phyloP scores from a whole-genome alignment of 2,113 vertebrate species.

The Proterorhinus semilunaris region DNA sequence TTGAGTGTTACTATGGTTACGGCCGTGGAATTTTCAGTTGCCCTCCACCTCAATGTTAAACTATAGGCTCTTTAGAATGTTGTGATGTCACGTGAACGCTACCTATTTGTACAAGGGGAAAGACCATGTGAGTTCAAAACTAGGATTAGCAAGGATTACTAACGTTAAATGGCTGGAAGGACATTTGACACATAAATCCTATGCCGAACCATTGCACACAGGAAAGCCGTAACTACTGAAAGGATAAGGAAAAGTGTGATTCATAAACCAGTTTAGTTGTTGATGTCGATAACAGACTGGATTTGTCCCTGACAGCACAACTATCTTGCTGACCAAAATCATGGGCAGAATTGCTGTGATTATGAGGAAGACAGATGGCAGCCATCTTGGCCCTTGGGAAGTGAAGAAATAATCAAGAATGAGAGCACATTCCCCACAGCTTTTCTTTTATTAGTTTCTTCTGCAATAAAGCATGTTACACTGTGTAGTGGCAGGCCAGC shows the following conservation, averaged over 20 bases:
- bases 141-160: no score
- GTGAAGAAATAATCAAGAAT: constrained; percentile 50
- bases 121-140: background rate
- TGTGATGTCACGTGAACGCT: no score
- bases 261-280: background rate
- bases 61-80: no score
- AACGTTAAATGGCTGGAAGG: no score
- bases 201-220: no score
- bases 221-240: background rate
- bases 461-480: constrained; percentile 59
- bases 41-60: no score
- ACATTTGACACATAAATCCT: no score
- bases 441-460: constrained; percentile 67
- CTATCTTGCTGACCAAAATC: constrained; percentile 14
- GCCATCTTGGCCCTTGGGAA: constrained; percentile 52
- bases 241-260: background rate
- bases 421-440: constrained; percentile 56
- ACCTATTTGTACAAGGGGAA: background rate
- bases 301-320: constrained; percentile 14
- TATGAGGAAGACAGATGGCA: constrained; percentile 44
- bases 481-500: constrained; percentile 42
- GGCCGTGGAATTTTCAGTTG: no score
- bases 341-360: constrained; percentile 26
- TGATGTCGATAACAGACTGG: background rate
- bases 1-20: no score